These are phyloP conservation scores for Tachina fera DNA, from an alignment of 2,888 invertebrate genomes.

Conservation along the genomic window DNA sequence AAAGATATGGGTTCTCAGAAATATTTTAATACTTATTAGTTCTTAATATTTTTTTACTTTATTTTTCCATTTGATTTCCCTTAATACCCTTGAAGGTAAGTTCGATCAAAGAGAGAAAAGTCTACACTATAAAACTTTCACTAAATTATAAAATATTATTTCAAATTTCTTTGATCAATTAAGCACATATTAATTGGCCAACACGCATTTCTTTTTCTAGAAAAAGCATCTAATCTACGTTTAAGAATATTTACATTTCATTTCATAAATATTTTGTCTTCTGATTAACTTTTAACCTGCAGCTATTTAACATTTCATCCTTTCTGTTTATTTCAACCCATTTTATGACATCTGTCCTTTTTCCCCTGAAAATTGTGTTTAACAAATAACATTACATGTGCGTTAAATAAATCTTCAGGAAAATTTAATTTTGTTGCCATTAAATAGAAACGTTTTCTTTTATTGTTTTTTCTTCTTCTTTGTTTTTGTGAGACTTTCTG, in stretches of 20 bases:
- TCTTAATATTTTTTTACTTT: too few species aligned
- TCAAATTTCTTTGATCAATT: background rate
- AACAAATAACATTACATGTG: constrained; percentile 47
- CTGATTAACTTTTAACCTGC: constrained; percentile 47
- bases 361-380: constrained; percentile 26
- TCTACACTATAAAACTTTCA: too few species aligned
- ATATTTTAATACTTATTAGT: too few species aligned
- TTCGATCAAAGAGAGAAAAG: too few species aligned
- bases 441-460: constrained; percentile 21
- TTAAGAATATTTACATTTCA: background rate
- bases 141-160: background rate
- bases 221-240: background rate
- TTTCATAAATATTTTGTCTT: background rate
- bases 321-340: background rate
- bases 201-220: background rate
- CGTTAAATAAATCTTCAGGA: constrained; percentile 44
- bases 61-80: too few species aligned
- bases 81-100: too few species aligned
- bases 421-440: constrained; percentile 47
- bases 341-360: constrained; percentile 8
- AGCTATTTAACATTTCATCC: constrained; percentile 50
- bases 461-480: background rate
- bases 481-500: background rate
- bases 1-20: too few species aligned
- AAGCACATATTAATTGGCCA: background rate